Evolutionary conservation across 2,113 vertebrate genomes (phyloP).

Genomic region (Megatriorchis doriae): DNA sequence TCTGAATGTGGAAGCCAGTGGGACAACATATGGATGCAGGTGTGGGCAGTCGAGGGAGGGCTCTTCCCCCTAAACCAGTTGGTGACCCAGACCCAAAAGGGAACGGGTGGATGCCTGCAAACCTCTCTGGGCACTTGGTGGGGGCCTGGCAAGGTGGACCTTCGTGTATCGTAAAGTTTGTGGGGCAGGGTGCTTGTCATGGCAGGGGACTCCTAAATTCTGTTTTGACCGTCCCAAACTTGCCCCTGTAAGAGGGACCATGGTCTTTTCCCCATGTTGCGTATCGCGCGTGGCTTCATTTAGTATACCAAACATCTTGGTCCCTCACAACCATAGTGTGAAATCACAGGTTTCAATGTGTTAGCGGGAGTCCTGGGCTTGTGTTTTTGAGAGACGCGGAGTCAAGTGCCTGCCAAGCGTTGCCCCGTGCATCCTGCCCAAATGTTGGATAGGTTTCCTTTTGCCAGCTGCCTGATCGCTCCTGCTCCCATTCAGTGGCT

Average conservation of each 20-base stretch:
- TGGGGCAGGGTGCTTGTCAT: rapidly evolving
- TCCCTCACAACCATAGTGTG: neutral
- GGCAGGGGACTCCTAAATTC: neutral
- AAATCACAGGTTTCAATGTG: neutral
- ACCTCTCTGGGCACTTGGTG: neutral
- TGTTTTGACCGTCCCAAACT: neutral
- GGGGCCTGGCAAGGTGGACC: neutral
- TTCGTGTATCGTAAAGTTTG: neutral
- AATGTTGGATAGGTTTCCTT: neutral
- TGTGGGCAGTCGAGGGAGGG: rapidly evolving
- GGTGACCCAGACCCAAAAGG: neutral
- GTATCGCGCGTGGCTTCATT: rapidly evolving
- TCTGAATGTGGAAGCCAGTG: neutral
- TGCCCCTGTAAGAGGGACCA: rapidly evolving
- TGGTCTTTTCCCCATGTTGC: neutral
- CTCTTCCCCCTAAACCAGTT: neutral
- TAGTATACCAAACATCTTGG: neutral
- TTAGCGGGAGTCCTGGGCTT: neutral
- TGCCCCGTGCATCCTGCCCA: neutral
- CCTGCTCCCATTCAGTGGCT: neutral
- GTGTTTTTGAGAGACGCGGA: neutral
- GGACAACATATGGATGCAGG: neutral
- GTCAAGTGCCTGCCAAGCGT: neutral
- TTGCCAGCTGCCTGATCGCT: neutral
- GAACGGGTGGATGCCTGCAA: neutral